Percentiles rank a stretch among this genome's conserved stretches.
Evolutionary conservation across 2,797 vertebrate genomes (phyloP).

Genomic region (Peromyscus eremicus): DNA sequence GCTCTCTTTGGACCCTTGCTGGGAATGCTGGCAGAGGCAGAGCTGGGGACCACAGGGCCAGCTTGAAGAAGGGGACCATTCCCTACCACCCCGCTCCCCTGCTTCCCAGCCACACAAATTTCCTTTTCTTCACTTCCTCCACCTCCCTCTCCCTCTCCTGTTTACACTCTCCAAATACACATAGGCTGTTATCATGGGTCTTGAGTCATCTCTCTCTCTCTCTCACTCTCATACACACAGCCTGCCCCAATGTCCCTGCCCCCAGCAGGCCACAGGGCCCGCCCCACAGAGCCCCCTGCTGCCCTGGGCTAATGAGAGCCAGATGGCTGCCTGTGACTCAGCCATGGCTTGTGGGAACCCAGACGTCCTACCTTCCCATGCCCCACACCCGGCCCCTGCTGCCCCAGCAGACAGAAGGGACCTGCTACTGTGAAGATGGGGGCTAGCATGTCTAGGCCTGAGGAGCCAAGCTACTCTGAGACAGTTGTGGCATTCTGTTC

Average conservation of each 20-base stretch:
- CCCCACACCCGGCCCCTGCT: slow-evolving; percentile 29
- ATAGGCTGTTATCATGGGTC: slow-evolving; percentile 84
- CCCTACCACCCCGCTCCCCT: background rate
- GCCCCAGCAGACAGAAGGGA: slow-evolving; percentile 34
- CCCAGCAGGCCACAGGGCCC: slow-evolving; percentile 75
- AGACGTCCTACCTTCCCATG: slow-evolving; percentile 82
- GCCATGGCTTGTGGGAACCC: slow-evolving; percentile 82
- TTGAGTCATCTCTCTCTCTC: slow-evolving; percentile 79
- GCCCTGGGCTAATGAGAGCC: slow-evolving; percentile 82
- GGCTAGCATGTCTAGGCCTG: background rate
- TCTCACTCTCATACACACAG: background rate
- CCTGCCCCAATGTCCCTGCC: slow-evolving; percentile 63
- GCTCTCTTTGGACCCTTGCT: background rate
- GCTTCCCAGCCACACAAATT: slow-evolving; percentile 50
- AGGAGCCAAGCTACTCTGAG: background rate
- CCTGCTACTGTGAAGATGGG: background rate
- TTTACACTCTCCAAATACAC: slow-evolving; percentile 79
- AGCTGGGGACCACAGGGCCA: background rate
- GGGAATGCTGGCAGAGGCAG: background rate
- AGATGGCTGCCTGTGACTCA: slow-evolving; percentile 85
- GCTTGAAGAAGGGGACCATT: background rate
- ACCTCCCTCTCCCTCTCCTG: slow-evolving; percentile 69
- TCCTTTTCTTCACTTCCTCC: slow-evolving; percentile 75
- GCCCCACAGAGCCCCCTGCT: slow-evolving; percentile 76
- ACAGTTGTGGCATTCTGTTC: background rate